Evolutionary conservation across 2,888 invertebrate genomes (phyloP), one percentile per base, ranked within the genome.

Genomic region (Thysanoteuthis rhombus): DNA sequence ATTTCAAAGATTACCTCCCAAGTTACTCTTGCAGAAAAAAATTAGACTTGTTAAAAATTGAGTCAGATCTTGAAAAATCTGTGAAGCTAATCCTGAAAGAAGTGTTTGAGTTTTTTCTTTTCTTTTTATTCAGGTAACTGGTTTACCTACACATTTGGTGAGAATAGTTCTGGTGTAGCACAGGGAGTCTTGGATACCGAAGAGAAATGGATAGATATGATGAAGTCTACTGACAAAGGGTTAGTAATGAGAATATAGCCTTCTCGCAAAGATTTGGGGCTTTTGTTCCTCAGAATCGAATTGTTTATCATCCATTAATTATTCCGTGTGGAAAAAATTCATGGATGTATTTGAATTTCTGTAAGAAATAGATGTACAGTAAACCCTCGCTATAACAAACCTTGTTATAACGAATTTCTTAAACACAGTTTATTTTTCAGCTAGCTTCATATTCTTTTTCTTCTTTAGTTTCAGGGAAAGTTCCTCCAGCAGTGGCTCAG

Each of bases 71-170:
- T 92, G 45, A 28, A 36, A 22, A 1, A 25, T 28, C 25, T 4
- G 1, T 52, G 25, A 52, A 22, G 52, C 28, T 52, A 52, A 52
- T 52, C 52, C 28, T 5, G 25, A 75, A 10, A 75, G 12, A n/a
- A 75, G 19, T 39, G 8, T 38, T 28, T 90, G 0, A n/a, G 40
- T 90, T 93, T 93, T 39, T 36, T 8, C 16, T 42, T 42, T 42
- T 75, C 94, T 94, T 92, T 93, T 91, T 90, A 93, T 95, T 19
- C 94, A 97, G 97, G 97, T 92, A 98, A 98, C 96, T 98, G 98
- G 98, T 98, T 98, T 97, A 98, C 98, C 0, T 98, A 98, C 96
- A 98, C 98, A 0, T 99, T 99, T 96, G 98, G 98, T 95, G 98
- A 98, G 95, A 98, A 98, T 95, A 98, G 98, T 95, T 97, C 97